These are phyloP conservation scores for Netelia inedita DNA, from an alignment of 2,888 invertebrate species.

Conservation along the genomic window DNA sequence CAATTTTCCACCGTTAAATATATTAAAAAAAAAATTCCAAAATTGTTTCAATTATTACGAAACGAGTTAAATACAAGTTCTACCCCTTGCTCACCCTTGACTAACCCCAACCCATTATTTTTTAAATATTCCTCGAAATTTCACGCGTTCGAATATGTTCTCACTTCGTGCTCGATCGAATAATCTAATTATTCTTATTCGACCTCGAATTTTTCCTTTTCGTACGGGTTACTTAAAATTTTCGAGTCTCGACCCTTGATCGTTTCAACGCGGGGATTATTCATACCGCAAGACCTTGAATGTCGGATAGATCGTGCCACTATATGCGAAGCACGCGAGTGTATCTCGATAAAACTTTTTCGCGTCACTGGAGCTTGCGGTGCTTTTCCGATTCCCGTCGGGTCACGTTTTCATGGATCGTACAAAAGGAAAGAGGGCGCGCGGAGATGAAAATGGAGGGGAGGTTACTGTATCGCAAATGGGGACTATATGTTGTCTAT, in stretches of 20 bases:
- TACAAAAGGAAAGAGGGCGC: conserved; percentile 58
- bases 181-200: too few species aligned
- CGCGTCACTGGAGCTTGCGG: conserved; percentile 61
- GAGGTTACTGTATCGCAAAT: conserved; percentile 42
- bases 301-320: not conserved
- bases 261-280: conserved; percentile 1
- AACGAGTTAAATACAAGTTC: too few species aligned
- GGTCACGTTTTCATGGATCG: conserved; percentile 68
- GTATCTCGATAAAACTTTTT: conserved; percentile 62
- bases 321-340: conserved; percentile 23
- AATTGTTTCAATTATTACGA: too few species aligned
- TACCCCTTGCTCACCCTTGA: too few species aligned
- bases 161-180: too few species aligned
- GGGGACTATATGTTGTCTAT: conserved; percentile 27
- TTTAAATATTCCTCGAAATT: too few species aligned
- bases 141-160: too few species aligned
- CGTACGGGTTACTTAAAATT: not conserved
- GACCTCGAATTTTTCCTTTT: not conserved
- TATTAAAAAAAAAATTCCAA: too few species aligned
- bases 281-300: conserved; percentile 8
- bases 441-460: conserved; percentile 39
- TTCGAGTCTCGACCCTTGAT: not conserved
- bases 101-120: too few species aligned
- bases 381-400: conserved; percentile 60
- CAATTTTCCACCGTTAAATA: too few species aligned